These are phyloP conservation scores for Endomychus coccineus DNA, from an alignment of 2,888 invertebrate genomes.

Conservation along the genomic window DNA sequence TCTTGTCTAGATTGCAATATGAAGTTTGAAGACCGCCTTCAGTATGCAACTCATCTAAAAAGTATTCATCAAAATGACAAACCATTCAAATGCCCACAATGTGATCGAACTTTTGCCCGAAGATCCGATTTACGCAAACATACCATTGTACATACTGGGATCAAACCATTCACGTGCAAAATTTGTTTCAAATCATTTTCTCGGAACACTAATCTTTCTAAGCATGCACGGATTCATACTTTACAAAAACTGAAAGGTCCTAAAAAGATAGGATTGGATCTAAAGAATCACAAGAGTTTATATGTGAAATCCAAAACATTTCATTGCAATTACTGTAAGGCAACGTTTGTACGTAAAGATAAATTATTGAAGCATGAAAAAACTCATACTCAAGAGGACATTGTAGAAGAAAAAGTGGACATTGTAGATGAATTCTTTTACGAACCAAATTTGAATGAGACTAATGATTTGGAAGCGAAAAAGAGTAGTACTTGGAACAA, in stretches of 20 bases:
- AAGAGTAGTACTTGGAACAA: slow-evolving; percentile 32
- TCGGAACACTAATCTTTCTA: slow-evolving; percentile 68
- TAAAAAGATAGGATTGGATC: slow-evolving; percentile 58
- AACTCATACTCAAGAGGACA: slow-evolving; percentile 48
- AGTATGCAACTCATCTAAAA: slow-evolving; percentile 59
- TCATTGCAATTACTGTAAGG: slow-evolving; percentile 57
- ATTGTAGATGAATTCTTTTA: no score
- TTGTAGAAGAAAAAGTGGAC: slow-evolving; percentile 35
- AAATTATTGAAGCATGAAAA: slow-evolving; percentile 61
- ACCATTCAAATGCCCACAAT: slow-evolving; percentile 63
- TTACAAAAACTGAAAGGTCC: slow-evolving; percentile 65
- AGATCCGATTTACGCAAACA: slow-evolving; percentile 66
- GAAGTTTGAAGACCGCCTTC: slow-evolving; percentile 54
- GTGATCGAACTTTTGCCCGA: slow-evolving; percentile 61
- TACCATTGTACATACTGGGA: slow-evolving; percentile 70
- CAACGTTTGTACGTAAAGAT: slow-evolving; percentile 61
- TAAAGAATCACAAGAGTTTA: slow-evolving; percentile 58
- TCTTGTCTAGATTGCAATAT: slow-evolving; percentile 54
- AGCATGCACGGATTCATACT: slow-evolving; percentile 65
- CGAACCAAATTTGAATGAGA: no score
- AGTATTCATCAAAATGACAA: slow-evolving; percentile 61
- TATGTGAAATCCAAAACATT: slow-evolving; percentile 61
- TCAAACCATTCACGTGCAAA: slow-evolving; percentile 64
- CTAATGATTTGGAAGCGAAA: slow-evolving; percentile 33
- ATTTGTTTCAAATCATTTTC: slow-evolving; percentile 70